A percentile compares a stretch with the other conserved stretches of the same genome.
Evolutionary conservation across 2,113 vertebrate species (phyloP).

Genomic region (Ageneiosus marmoratus): DNA sequence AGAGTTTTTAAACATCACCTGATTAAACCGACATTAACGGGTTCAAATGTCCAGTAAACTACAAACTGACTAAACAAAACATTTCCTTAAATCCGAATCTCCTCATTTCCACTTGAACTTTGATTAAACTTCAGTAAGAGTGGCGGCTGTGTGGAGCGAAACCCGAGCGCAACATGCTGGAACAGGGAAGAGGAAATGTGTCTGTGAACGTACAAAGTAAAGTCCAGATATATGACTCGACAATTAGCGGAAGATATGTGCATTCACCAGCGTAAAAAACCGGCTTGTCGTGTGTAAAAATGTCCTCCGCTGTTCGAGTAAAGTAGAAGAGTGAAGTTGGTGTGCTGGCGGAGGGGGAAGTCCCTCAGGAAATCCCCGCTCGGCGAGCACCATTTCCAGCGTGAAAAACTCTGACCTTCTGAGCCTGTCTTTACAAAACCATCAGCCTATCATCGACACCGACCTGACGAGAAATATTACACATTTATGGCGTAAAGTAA

Average conservation of each 20-base stretch:
- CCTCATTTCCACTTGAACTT: background rate
- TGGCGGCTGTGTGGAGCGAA: background rate
- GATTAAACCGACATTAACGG: background rate
- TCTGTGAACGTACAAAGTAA: background rate
- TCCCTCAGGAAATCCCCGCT: constrained; percentile 57
- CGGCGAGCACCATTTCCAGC: constrained; percentile 53
- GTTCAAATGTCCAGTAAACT: background rate
- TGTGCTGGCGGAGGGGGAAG: constrained; percentile 21
- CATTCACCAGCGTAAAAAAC: constrained; percentile 3
- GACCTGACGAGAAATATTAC: background rate
- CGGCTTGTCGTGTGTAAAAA: constrained; percentile 10
- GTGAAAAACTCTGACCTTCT: constrained; percentile 41
- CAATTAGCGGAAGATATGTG: constrained; percentile 35
- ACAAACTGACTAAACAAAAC: background rate
- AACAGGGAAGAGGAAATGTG: background rate
- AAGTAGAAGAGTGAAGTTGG: constrained; percentile 22
- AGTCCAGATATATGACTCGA: constrained; percentile 13
- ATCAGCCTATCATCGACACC: background rate
- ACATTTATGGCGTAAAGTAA: constrained; percentile 14
- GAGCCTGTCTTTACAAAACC: constrained; percentile 16
- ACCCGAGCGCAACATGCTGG: no score
- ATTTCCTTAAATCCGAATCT: background rate
- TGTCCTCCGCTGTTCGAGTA: constrained; percentile 39
- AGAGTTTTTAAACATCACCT: background rate
- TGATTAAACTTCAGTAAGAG: background rate